Percentiles rank a stretch among this genome's conserved stretches.
Evolutionary conservation across 2,888 invertebrate genomes (phyloP).

Genomic region (Phlogophora meticulosa): DNA sequence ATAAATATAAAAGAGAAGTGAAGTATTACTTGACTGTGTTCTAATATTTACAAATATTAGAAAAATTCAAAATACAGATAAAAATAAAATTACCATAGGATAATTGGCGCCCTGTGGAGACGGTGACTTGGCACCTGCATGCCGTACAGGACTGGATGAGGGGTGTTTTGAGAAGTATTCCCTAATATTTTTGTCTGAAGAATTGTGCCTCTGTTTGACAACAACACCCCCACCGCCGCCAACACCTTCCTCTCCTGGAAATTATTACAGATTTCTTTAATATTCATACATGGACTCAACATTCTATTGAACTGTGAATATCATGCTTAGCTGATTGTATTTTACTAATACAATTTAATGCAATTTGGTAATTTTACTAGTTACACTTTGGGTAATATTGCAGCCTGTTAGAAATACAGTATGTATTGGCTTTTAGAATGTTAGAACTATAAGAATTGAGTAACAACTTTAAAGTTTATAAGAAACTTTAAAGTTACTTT

Average conservation of each 20-base stretch:
- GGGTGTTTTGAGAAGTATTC: slow-evolving; percentile 97
- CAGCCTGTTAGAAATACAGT: no score
- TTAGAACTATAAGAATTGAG: neutral
- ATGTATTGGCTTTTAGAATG: neutral
- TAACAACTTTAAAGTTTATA: no score
- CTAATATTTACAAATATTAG: no score
- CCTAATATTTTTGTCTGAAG: slow-evolving; percentile 96
- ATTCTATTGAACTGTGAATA: neutral
- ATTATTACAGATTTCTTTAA: slow-evolving; percentile 18
- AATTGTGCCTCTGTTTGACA: slow-evolving; percentile 88
- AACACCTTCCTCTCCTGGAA: slow-evolving; percentile 89
- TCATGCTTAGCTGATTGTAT: neutral
- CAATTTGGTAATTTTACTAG: neutral
- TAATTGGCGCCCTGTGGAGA: slow-evolving; percentile 95
- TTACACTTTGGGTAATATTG: neutral
- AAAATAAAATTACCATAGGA: slow-evolving; percentile 93
- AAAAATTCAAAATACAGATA: no score
- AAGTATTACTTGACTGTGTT: no score
- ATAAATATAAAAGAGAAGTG: no score
- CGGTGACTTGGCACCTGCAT: slow-evolving; percentile 95
- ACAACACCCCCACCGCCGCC: slow-evolving; percentile 91
- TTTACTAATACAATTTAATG: no score
- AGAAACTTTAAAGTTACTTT: neutral
- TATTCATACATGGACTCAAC: neutral
- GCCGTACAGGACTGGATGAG: slow-evolving; percentile 95